These are phyloP conservation scores for Psococerastis gibbosa DNA, from an alignment of 2,888 invertebrate species.

Conservation along the genomic window DNA sequence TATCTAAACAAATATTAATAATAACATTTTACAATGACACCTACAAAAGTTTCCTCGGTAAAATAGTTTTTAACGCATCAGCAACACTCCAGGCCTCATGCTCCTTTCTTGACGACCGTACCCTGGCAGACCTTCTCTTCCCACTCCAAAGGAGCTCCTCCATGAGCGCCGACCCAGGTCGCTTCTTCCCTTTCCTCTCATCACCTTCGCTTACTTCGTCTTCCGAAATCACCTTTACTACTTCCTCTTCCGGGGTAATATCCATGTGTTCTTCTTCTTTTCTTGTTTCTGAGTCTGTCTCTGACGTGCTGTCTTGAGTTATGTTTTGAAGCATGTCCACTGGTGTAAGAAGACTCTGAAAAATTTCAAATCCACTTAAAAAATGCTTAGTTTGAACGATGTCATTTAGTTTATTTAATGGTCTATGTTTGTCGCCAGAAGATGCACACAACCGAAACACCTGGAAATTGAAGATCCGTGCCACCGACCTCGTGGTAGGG, in stretches of 20 bases:
- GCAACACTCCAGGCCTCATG: constrained; percentile 40
- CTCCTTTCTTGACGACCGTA: constrained; percentile 31
- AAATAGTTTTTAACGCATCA: constrained; percentile 43
- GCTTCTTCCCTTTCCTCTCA: constrained; percentile 29
- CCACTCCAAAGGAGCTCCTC: constrained; percentile 65
- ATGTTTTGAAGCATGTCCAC: constrained; percentile 26
- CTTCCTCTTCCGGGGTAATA: constrained; percentile 16
- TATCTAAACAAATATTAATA: too few relatives aligned
- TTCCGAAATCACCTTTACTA: constrained; percentile 13
- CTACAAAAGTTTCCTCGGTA: constrained; percentile 38
- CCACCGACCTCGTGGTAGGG: too few relatives aligned
- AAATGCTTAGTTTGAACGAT: too few relatives aligned
- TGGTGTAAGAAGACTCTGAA: constrained; percentile 25
- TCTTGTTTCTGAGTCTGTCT: constrained; percentile 20
- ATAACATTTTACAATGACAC: constrained; percentile 16
- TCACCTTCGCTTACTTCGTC: constrained; percentile 15
- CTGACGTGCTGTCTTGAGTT: constrained; percentile 19
- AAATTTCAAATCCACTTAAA: too few relatives aligned
- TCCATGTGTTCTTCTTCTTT: constrained; percentile 22
- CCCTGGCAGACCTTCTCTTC: constrained; percentile 30
- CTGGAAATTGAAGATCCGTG: too few relatives aligned
- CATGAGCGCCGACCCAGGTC: constrained; percentile 42
- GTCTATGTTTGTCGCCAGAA: too few relatives aligned
- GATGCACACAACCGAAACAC: too few relatives aligned
- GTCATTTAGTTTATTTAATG: too few relatives aligned